A percentile compares a stretch with the other conserved stretches of the same genome.
Evolutionary conservation across 2,113 vertebrate species (phyloP).

Genomic region (Mystacornis crossleyi): DNA sequence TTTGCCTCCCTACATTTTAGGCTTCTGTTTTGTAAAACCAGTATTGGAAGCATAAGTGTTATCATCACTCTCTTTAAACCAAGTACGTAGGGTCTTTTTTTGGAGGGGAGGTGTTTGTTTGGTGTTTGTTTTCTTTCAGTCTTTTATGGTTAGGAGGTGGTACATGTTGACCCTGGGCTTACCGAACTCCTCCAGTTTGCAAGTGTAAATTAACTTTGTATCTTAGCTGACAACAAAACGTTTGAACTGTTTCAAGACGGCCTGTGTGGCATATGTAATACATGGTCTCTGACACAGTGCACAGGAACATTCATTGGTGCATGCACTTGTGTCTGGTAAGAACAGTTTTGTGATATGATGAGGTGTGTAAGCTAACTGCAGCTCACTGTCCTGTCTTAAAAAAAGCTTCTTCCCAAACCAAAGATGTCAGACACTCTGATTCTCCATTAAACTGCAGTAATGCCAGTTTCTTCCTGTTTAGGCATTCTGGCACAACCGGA

Average conservation of each 20-base stretch:
- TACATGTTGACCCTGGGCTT: background rate
- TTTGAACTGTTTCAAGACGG: background rate
- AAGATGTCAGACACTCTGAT: background rate
- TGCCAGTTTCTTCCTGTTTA: background rate
- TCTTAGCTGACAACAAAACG: background rate
- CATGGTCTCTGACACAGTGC: background rate
- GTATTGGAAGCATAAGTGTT: background rate
- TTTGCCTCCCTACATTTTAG: background rate
- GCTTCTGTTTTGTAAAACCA: background rate
- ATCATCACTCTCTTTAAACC: background rate
- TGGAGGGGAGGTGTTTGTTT: background rate
- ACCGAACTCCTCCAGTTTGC: background rate
- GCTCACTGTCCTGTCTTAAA: background rate
- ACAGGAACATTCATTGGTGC: no score
- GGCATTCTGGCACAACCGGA: background rate
- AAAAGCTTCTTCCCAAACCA: background rate
- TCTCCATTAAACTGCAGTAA: background rate
- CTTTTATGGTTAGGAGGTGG: background rate
- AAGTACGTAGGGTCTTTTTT: background rate
- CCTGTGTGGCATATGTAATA: fast-evolving
- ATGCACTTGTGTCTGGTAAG: background rate
- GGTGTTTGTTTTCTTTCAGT: background rate
- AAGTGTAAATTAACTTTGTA: background rate
- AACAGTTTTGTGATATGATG: background rate
- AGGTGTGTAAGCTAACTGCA: background rate